phyloP scores from a whole-genome alignment of 2,888 invertebrate genomes.

The Lasioglossum lativentre region DNA sequence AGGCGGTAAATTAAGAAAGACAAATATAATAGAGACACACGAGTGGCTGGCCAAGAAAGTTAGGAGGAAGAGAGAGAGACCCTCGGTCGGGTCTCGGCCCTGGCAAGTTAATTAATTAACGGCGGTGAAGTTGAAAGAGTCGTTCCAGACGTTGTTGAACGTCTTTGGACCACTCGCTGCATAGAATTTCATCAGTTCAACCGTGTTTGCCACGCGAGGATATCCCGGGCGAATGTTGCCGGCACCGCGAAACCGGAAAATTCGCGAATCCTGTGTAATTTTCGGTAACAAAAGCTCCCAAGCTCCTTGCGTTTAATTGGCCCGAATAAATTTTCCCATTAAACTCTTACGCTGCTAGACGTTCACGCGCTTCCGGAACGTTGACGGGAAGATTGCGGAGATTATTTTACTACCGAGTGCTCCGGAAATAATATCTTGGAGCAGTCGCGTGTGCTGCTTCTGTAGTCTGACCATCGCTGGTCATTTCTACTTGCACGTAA shows the following conservation, averaged over 20 bases:
- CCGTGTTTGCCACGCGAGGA: neutral
- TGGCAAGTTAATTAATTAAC: constrained; percentile 53
- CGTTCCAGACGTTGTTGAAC: constrained; percentile 30
- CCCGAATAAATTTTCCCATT: neutral
- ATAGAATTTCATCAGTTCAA: constrained; percentile 21
- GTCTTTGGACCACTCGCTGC: neutral
- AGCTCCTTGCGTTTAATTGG: constrained; percentile 13
- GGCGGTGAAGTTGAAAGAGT: constrained; percentile 21
- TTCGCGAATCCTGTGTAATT: neutral
- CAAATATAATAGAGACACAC: constrained; percentile 47
- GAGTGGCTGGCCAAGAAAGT: neutral
- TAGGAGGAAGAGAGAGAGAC: neutral
- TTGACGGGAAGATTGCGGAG: neutral
- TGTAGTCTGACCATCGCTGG: too few species aligned
- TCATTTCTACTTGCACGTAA: neutral
- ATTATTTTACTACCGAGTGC: neutral
- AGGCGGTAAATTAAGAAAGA: constrained; percentile 30
- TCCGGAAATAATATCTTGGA: neutral
- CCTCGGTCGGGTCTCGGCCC: neutral
- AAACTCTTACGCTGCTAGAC: neutral
- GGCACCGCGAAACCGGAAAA: neutral
- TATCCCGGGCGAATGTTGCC: neutral
- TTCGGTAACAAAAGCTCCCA: neutral
- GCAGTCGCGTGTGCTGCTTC: neutral
- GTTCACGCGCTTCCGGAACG: neutral